These are phyloP conservation scores for Siniperca chuatsi DNA, from an alignment of 2,113 vertebrate species.

Conservation along the genomic window DNA sequence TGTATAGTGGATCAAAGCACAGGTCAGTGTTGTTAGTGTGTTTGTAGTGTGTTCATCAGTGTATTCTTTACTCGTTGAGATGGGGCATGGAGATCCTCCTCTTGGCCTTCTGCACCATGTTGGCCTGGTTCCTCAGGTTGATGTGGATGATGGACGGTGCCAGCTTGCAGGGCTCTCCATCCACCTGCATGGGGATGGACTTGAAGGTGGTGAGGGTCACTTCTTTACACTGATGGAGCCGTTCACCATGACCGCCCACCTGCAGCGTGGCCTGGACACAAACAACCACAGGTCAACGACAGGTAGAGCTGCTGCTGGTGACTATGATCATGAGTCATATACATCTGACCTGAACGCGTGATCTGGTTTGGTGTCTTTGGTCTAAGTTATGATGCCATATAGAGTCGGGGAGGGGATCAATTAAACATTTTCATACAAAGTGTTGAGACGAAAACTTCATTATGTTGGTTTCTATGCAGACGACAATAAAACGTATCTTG, in stretches of 20 bases:
- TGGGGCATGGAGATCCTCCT: slow-evolving; percentile 91
- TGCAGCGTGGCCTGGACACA: slow-evolving; percentile 92
- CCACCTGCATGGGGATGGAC: slow-evolving; percentile 98
- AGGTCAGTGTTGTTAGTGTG: neutral
- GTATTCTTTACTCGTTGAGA: slow-evolving; percentile 89
- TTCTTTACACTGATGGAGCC: slow-evolving; percentile 93
- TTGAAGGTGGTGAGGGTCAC: slow-evolving; percentile 93
- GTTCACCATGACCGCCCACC: slow-evolving; percentile 95
- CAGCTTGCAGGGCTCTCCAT: slow-evolving; percentile 95
- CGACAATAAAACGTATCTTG: too few relatives aligned
- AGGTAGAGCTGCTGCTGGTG: neutral
- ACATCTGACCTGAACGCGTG: too few relatives aligned
- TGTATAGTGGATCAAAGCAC: too few relatives aligned
- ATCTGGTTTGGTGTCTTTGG: neutral
- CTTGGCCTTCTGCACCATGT: slow-evolving; percentile 98
- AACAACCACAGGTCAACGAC: neutral
- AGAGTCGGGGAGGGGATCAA: too few relatives aligned
- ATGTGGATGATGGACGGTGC: slow-evolving; percentile 91
- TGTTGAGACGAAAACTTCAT: too few relatives aligned
- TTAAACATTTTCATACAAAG: too few relatives aligned
- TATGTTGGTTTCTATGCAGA: too few relatives aligned
- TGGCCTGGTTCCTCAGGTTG: slow-evolving; percentile 93
- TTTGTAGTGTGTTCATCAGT: neutral
- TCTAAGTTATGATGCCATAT: too few relatives aligned
- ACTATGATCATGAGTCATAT: too few relatives aligned